Evolutionary conservation across 2,113 vertebrate species (phyloP).

Genomic region (Tachysurus vachellii): DNA sequence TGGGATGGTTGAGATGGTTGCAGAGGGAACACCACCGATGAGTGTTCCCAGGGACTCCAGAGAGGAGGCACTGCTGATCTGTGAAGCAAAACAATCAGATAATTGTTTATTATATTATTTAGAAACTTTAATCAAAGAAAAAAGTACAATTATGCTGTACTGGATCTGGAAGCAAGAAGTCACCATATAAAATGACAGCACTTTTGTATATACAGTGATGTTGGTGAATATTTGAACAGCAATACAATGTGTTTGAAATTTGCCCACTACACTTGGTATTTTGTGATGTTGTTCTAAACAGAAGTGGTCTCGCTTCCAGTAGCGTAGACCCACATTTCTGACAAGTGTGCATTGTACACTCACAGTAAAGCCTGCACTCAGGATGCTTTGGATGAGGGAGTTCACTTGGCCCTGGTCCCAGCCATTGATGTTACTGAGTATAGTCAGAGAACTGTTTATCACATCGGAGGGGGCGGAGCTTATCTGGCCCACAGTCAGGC

Average conservation of each 20-base stretch:
- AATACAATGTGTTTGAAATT: neutral
- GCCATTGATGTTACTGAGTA: slow-evolving; percentile 49
- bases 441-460: slow-evolving; percentile 54
- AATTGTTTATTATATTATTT: neutral
- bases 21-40: slow-evolving; percentile 57
- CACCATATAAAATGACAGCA: neutral
- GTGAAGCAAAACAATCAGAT: slow-evolving; percentile 31
- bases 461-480: slow-evolving; percentile 36
- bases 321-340: neutral
- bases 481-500: slow-evolving; percentile 60
- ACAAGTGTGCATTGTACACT: slow-evolving; percentile 5
- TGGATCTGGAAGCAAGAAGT: neutral
- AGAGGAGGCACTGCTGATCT: slow-evolving; percentile 54
- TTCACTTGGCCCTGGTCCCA: slow-evolving; percentile 63
- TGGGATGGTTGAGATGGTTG: slow-evolving; percentile 30
- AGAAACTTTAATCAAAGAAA: neutral
- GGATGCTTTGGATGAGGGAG: slow-evolving; percentile 53
- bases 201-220: neutral
- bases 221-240: neutral
- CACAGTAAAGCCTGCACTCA: slow-evolving; percentile 53
- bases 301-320: neutral
- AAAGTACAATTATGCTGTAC: neutral
- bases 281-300: neutral
- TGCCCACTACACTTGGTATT: neutral
- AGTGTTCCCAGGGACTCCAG: slow-evolving; percentile 60